Evolutionary conservation across 1,140 invertebrate genomes (phyloP), one percentile per base, ranked within the genome.

Genomic region (Phortica variegata): DNA sequence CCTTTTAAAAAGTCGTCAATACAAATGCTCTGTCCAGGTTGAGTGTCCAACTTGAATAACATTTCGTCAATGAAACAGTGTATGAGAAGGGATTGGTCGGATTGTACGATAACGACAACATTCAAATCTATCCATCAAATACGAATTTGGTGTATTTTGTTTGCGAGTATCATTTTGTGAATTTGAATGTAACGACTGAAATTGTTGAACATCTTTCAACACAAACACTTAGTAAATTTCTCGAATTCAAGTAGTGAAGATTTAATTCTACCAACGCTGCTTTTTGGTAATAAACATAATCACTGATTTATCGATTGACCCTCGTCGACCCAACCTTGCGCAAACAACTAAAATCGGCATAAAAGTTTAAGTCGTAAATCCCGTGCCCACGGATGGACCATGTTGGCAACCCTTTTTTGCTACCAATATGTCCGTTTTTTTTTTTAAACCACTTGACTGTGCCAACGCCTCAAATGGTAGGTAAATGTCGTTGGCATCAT

Each of bases 1-100:
- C 63, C 63, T 68, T 68, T 68, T 68, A 68, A 68, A 68, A 68
- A 68, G 63, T 68, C 63, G 63, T 68, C 63, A 68, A 68, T 68
- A 69, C 65, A 63, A 45, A 53, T 56, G 47, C 40, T 54, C 47
- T 49, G 26, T 41, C 18, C 42, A 39, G n/a, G n/a, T n/a, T n/a
- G n/a, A n/a, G n/a, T n/a, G n/a, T n/a, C n/a, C n/a, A 37, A 23
- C 20, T 31, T 36, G 33, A 26, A 43, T 21, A 2, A 16, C 17
- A 12, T 21, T 8, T 7, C 0, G 15, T 12, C 21, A 4, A 18
- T 15, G 12, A 31, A 2, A 21, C 16, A 5, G 33, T 34, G 52
- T 43, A 50, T 66, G 52, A 62, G 61, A 53, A 43, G 59, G 4
- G 5, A 5, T 34, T 34, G 4, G 56, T 52, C 56, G 56, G 54